A percentile compares a stretch with the other conserved stretches of the same genome.
Evolutionary conservation across 2,888 invertebrate species (phyloP).

Genomic region (Volucella inanis): DNA sequence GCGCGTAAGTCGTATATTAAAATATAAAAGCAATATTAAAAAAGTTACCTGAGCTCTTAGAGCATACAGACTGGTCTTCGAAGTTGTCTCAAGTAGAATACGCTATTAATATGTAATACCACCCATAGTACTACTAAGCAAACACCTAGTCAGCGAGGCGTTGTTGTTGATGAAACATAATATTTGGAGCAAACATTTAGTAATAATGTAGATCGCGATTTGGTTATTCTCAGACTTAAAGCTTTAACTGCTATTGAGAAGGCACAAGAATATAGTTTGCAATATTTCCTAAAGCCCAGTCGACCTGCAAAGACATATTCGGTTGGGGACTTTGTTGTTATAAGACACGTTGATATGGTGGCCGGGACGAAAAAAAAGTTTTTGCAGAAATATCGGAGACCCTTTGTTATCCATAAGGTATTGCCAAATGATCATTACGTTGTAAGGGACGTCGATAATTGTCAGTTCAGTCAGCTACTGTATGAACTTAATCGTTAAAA

Average conservation of each 20-base stretch:
- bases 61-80: neutral
- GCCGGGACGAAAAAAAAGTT: too few relatives aligned
- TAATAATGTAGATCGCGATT: neutral
- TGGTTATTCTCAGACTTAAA: neutral
- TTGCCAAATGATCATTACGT: too few relatives aligned
- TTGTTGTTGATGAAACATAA: too few relatives aligned
- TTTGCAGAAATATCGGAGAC: too few relatives aligned
- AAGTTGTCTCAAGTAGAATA: too few relatives aligned
- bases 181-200: too few relatives aligned
- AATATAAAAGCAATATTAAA: constrained; percentile 31
- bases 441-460: too few relatives aligned
- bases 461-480: too few relatives aligned
- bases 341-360: too few relatives aligned
- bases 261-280: neutral
- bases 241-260: neutral
- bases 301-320: neutral
- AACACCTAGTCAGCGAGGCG: constrained; percentile 16
- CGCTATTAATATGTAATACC: constrained; percentile 31
- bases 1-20: constrained; percentile 34
- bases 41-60: constrained; percentile 23
- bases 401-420: too few relatives aligned
- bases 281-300: constrained; percentile 1
- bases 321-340: too few relatives aligned
- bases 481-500: too few relatives aligned
- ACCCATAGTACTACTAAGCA: constrained; percentile 28